phyloP scores from a whole-genome alignment of 1,140 invertebrate species.

The Micrasema minimum region DNA sequence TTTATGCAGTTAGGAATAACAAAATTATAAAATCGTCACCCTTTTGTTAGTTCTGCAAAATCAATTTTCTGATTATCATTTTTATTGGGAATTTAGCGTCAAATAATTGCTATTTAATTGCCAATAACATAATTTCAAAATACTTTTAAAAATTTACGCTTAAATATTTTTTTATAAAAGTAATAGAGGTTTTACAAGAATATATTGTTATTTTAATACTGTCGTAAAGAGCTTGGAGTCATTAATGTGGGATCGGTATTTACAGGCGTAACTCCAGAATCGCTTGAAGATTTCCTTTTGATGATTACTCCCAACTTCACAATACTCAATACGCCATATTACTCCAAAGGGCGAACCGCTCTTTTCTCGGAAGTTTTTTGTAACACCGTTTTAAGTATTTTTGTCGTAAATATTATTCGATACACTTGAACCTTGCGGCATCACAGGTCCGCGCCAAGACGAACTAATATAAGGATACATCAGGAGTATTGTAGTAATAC shows the following conservation, averaged over 20 bases:
- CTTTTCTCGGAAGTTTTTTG: constrained; percentile 46
- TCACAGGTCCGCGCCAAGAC: constrained; percentile 10
- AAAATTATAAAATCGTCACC: too few species aligned
- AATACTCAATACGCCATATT: constrained; percentile 28
- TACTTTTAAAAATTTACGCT: too few species aligned
- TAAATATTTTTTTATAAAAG: too few species aligned
- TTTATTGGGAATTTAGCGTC: too few species aligned
- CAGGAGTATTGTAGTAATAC: too few species aligned
- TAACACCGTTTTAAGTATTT: constrained; percentile 44
- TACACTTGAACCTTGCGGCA: constrained; percentile 28
- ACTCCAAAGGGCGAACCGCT: constrained; percentile 31
- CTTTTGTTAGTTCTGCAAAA: too few species aligned
- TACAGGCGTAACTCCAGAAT: constrained; percentile 16
- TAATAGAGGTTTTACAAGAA: too few species aligned
- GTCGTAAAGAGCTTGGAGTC: constrained; percentile 10
- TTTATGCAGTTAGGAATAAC: too few species aligned
- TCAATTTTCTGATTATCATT: too few species aligned
- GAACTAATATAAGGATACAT: too few species aligned
- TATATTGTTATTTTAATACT: constrained; percentile 19
- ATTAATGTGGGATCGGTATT: not conserved
- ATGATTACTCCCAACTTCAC: constrained; percentile 22
- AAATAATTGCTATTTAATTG: too few species aligned
- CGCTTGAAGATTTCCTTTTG: constrained; percentile 24
- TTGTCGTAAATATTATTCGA: constrained; percentile 48
- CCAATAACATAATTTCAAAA: too few species aligned